Evolutionary conservation across 2,797 vertebrate genomes (phyloP), one percentile per base, ranked within the genome.

Genomic region (Neosilurus mollespiculum): DNA sequence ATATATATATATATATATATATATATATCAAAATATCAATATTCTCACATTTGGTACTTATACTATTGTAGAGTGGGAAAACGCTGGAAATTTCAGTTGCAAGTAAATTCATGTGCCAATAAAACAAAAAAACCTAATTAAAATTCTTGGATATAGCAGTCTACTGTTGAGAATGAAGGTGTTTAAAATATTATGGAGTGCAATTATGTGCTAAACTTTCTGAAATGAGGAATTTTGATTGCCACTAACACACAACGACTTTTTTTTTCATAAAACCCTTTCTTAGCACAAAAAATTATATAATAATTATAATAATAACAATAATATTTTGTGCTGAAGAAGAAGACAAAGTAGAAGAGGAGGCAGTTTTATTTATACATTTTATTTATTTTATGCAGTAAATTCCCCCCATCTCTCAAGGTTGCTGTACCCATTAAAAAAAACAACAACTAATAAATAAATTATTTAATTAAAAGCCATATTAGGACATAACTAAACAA

Each of bases 211-310:
- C 30, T 87, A 85, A 88, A 89, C 84, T 81, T 67, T 51, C 59
- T 77, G 86, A 85, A 89, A 90, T 89, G 86, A 83, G 59, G 72
- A 73, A 62, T 54, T 26, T 71, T 78, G 82, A 86, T 87, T 61
- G 86, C 82, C 80, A 82, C 59, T 43, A 80, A 62, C 62, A 15
- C 83, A 87, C 85, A 43, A 8, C 86, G 20, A 80, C 84, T 89
- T 87, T 30, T 87, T 30, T 72, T 82, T 81, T 30, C 4, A 34
- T 58, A 14, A 24, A 51, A 70, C 37, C 30, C 7, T 37, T 3
- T 69, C 16, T 37, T 70, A n/a, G 20, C 37, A 71, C 12, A 71
- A 71, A 69, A 16, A 34, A 3, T 15, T 24, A 26, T 16, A 18
- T 9, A 49, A 22, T 11, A 22, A 62, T 62, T 1, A 61, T 61